These are phyloP conservation scores for Scomber japonicus DNA, from an alignment of 2,113 vertebrate species.

Conservation along the genomic window DNA sequence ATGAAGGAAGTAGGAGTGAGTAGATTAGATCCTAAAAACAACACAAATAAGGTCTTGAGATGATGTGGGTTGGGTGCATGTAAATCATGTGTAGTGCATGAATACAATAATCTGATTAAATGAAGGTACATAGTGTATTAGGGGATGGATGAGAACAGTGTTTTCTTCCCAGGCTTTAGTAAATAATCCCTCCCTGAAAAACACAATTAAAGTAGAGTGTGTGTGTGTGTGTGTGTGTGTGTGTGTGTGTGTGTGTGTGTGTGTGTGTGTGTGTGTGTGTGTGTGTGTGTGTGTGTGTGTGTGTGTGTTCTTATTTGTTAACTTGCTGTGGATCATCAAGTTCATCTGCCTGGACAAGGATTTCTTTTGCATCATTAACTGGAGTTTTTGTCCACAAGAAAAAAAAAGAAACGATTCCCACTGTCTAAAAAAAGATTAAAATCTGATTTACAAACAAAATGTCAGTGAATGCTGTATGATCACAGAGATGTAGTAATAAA, in stretches of 20 bases:
- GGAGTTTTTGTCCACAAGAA: too few species aligned
- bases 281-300: not conserved
- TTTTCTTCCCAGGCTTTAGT: not conserved
- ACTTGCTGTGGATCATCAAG: not conserved
- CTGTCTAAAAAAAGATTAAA: not conserved
- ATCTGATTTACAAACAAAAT: not conserved
- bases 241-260: not conserved
- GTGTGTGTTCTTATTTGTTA: not conserved
- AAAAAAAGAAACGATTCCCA: not conserved
- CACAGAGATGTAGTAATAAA: not conserved
- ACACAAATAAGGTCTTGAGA: constrained; percentile 35
- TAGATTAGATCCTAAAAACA: constrained; percentile 45
- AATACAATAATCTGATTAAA: constrained; percentile 39
- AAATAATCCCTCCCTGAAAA: not conserved
- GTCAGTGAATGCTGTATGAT: too few species aligned
- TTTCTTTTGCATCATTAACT: not conserved
- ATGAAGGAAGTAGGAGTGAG: constrained; percentile 1
- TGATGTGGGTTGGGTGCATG: not conserved
- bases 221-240: not conserved
- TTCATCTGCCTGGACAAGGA: not conserved
- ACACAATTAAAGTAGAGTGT: not conserved
- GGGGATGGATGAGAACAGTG: not conserved
- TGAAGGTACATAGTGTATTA: not conserved
- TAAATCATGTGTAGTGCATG: not conserved
- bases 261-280: not conserved